A percentile compares a stretch with the other conserved stretches of the same genome.
Evolutionary conservation across 2,113 vertebrate genomes (phyloP).

Genomic region (Lutjanus erythropterus): DNA sequence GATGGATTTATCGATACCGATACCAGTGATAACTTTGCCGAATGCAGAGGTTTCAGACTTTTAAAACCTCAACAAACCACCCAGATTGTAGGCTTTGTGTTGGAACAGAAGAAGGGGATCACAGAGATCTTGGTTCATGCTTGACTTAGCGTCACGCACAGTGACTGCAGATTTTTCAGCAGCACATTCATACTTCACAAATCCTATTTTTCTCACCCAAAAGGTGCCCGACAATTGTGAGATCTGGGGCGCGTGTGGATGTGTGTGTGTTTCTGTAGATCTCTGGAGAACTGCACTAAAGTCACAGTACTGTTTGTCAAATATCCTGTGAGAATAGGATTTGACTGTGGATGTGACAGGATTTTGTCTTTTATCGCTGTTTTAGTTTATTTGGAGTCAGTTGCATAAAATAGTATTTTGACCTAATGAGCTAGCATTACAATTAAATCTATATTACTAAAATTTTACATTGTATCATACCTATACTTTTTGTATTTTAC

Average conservation of each 20-base stretch:
- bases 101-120: conserved; percentile 24
- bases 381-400: neutral
- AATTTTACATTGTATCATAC: neutral
- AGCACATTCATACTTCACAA: conserved; percentile 6
- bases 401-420: neutral
- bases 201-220: conserved; percentile 1
- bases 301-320: neutral
- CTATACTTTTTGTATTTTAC: neutral
- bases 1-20: conserved; percentile 19
- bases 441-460: neutral
- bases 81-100: conserved; percentile 8
- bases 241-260: neutral
- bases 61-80: conserved; percentile 15
- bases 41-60: conserved; percentile 6
- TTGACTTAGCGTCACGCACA: conserved; percentile 31
- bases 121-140: conserved; percentile 39
- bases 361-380: neutral
- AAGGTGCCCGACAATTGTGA: neutral
- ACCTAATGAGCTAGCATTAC: neutral
- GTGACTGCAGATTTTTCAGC: conserved; percentile 24
- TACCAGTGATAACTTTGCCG: neutral
- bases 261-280: neutral
- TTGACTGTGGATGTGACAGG: too few species aligned
- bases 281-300: neutral
- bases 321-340: neutral